These are phyloP conservation scores for Noctua janthe DNA, from an alignment of 2,888 invertebrate genomes.

Conservation along the genomic window DNA sequence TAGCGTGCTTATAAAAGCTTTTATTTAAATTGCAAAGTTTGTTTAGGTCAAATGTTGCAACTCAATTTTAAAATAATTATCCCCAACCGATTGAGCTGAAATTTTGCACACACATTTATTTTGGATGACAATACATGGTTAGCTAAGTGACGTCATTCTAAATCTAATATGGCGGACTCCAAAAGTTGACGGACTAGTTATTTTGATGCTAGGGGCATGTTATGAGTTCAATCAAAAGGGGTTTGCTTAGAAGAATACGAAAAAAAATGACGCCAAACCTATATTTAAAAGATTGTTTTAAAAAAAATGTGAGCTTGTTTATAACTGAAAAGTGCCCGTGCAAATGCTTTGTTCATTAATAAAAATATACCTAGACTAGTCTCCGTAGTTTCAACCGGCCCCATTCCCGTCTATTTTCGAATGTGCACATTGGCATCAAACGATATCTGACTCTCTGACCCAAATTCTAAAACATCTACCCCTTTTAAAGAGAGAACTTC, in stretches of 20 bases:
- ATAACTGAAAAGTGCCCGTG: neutral
- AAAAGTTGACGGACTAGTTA: neutral
- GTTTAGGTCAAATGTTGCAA: neutral
- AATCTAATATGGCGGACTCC: neutral
- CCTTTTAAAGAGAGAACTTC: slow-evolving; percentile 19
- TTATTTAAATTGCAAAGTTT: neutral
- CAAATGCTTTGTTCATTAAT: neutral
- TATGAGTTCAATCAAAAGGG: slow-evolving; percentile 35
- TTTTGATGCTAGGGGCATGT: neutral
- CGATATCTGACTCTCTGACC: slow-evolving; percentile 38
- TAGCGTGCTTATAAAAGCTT: neutral
- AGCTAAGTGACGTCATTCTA: neutral
- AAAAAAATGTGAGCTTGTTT: neutral
- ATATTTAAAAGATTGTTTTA: neutral
- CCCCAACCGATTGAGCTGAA: neutral
- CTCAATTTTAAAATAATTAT: neutral
- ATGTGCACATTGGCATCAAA: slow-evolving; percentile 23
- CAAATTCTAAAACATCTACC: slow-evolving; percentile 26
- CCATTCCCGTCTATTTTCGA: slow-evolving; percentile 39
- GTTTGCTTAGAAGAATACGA: neutral
- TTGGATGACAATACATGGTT: neutral
- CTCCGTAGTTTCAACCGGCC: slow-evolving; percentile 1
- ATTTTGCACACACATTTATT: neutral
- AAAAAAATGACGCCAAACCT: neutral
- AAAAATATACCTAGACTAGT: slow-evolving; percentile 15